phyloP scores from a whole-genome alignment of 2,888 invertebrate genomes.

The Vanessa cardui region DNA sequence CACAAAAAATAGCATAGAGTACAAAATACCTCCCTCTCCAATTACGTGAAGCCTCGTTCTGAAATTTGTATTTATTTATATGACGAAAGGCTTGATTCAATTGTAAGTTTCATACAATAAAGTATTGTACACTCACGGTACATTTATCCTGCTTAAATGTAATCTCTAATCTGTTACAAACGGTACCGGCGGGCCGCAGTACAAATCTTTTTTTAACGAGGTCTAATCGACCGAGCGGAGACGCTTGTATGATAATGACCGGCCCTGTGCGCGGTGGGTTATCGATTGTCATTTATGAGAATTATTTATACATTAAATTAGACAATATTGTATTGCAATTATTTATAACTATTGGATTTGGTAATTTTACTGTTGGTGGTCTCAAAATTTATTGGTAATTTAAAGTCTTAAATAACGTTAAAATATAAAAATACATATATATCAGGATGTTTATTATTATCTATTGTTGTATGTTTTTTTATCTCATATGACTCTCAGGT shows the following conservation, averaged over 20 bases:
- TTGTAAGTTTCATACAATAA: too few relatives aligned
- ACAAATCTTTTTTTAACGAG: slow-evolving; percentile 37
- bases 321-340: background rate
- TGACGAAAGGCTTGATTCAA: too few relatives aligned
- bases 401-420: too few relatives aligned
- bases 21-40: too few relatives aligned
- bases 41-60: too few relatives aligned
- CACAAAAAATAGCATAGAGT: too few relatives aligned
- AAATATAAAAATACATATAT: too few relatives aligned
- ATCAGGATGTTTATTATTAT: too few relatives aligned
- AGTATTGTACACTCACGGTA: background rate
- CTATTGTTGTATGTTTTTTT: too few relatives aligned
- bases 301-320: slow-evolving; percentile 2
- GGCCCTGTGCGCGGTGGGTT: slow-evolving; percentile 6
- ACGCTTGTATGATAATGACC: slow-evolving; percentile 28
- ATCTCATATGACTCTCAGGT: too few relatives aligned
- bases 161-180: slow-evolving; percentile 28
- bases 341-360: background rate
- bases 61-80: too few relatives aligned
- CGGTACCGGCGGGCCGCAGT: slow-evolving; percentile 9
- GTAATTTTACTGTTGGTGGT: background rate
- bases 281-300: background rate
- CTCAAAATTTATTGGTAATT: too few relatives aligned
- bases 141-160: slow-evolving; percentile 4
- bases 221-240: slow-evolving; percentile 33